A percentile compares a stretch with the other conserved stretches of the same genome.
Evolutionary conservation across 2,888 invertebrate species (phyloP).

Genomic region (Leptopilina syphax): DNA sequence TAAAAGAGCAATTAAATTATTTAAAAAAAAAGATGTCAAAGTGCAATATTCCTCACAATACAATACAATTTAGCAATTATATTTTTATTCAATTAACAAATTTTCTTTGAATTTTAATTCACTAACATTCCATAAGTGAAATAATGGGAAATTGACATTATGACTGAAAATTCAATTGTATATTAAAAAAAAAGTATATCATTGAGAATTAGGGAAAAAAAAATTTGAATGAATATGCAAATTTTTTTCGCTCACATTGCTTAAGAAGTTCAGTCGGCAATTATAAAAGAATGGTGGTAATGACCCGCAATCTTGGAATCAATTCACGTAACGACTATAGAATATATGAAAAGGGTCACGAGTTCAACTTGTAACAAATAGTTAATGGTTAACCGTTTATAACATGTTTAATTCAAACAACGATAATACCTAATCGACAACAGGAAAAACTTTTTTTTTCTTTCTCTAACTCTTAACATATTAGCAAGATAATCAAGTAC

Average conservation of each 20-base stretch:
- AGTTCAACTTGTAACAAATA: slow-evolving; percentile 32
- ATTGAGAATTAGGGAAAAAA: slow-evolving; percentile 4
- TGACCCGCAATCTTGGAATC: slow-evolving; percentile 37
- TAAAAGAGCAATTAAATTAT: too few species aligned
- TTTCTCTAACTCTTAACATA: neutral
- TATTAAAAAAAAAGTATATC: neutral
- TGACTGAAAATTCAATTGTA: neutral
- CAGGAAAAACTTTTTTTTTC: slow-evolving; percentile 29
- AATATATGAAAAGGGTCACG: slow-evolving; percentile 23
- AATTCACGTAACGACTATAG: slow-evolving; percentile 21
- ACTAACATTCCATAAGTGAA: neutral
- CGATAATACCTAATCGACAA: slow-evolving; percentile 34
- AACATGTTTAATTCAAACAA: slow-evolving; percentile 33
- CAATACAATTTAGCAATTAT: neutral
- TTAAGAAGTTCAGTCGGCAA: slow-evolving; percentile 21
- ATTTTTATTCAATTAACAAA: neutral
- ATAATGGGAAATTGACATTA: too few species aligned
- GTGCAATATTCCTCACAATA: too few species aligned
- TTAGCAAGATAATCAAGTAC: slow-evolving; percentile 18
- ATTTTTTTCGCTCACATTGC: slow-evolving; percentile 1
- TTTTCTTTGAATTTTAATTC: neutral
- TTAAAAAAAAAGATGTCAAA: too few species aligned
- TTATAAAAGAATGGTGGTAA: slow-evolving; percentile 14
- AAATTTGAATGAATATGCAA: slow-evolving; percentile 6
- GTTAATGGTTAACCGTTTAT: slow-evolving; percentile 33